Percentiles rank a stretch among this genome's conserved stretches.
These are phyloP conservation scores for Panagrolaimus sp. DNA, from an alignment of 1,140 invertebrate species.

Conservation along the genomic window DNA sequence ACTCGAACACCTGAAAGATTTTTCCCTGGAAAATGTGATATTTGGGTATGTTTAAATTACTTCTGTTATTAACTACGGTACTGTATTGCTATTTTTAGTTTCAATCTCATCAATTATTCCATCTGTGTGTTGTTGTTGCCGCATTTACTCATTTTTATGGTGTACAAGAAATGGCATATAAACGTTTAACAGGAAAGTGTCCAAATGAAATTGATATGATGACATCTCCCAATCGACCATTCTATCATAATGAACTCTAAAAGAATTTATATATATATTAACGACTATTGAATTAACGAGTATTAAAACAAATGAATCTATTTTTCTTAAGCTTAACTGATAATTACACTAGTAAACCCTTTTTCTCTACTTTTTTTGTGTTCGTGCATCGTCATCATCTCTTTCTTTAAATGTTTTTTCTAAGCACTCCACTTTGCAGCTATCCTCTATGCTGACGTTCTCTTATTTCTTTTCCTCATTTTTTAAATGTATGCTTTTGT, in stretches of 20 bases:
- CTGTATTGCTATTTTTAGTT: constrained; percentile 68
- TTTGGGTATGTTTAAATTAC: constrained; percentile 59
- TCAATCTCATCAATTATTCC: constrained; percentile 98
- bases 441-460: too few relatives aligned
- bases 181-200: constrained; percentile 2
- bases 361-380: too few relatives aligned
- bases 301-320: too few relatives aligned
- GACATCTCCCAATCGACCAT: neutral
- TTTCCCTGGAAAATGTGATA: constrained; percentile 98
- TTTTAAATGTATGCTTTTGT: too few relatives aligned
- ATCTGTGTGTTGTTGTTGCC: constrained; percentile 90
- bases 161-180: constrained; percentile 85
- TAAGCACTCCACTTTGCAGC: too few relatives aligned
- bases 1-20: constrained; percentile 88
- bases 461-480: too few relatives aligned
- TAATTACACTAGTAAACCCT: too few relatives aligned
- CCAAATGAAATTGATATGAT: neutral
- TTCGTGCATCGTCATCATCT: too few relatives aligned
- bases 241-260: neutral
- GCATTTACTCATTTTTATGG: constrained; percentile 97
- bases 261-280: neutral
- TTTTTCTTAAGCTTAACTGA: too few relatives aligned
- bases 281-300: too few relatives aligned
- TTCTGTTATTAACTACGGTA: neutral
- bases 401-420: too few relatives aligned